phyloP scores from a whole-genome alignment of 2,113 vertebrate genomes.

The Thryonomys swinderianus region DNA sequence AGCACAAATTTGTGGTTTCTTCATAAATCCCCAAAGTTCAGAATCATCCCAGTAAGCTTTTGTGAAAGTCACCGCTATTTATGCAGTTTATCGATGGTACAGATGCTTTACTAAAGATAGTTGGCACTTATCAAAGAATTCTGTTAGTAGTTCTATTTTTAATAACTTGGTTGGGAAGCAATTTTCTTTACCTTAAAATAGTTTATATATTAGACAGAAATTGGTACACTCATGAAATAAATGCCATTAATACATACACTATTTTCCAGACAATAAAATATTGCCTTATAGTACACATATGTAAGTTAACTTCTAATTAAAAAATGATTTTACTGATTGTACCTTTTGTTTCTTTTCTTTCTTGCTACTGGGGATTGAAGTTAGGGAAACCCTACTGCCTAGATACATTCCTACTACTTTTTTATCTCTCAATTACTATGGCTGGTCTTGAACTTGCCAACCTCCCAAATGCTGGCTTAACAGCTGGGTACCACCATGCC shows the following conservation, averaged over 20 bases:
- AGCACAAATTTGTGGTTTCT: not conserved
- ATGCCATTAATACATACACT: not conserved
- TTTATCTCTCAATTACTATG: not conserved
- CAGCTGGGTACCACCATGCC: not conserved
- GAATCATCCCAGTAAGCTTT: not conserved
- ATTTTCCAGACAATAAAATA: slow-evolving; percentile 1
- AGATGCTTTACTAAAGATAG: not conserved
- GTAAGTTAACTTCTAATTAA: not conserved
- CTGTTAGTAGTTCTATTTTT: not conserved
- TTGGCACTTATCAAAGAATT: not conserved
- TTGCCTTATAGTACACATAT: not conserved
- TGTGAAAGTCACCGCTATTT: not conserved
- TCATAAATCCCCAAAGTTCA: not conserved
- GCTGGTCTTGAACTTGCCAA: not conserved
- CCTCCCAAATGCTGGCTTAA: not conserved
- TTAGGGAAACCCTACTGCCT: too few species aligned
- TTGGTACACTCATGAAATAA: slow-evolving; percentile 14
- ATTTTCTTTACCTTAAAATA: slow-evolving; percentile 26
- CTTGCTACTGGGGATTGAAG: not conserved
- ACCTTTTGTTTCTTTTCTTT: not conserved
- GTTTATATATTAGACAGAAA: not conserved
- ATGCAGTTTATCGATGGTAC: not conserved
- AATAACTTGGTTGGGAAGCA: slow-evolving; percentile 19
- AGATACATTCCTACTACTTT: not conserved
- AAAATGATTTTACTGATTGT: not conserved